phyloP scores from a whole-genome alignment of 2,888 invertebrate genomes.

The Limnephilus marmoratus region DNA sequence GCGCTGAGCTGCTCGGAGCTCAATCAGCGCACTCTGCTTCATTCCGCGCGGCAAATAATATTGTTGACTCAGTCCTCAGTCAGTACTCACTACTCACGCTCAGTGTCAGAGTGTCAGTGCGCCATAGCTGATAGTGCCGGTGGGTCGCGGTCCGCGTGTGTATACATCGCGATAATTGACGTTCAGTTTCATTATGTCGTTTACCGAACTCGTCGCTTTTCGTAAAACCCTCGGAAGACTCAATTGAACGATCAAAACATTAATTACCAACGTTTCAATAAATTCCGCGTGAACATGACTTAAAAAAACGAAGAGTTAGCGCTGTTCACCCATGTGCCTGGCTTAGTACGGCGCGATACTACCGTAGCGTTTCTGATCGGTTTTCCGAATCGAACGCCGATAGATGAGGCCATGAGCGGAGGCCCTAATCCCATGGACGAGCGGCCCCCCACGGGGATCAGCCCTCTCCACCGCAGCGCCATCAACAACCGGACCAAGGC shows the following conservation, averaged over 20 bases:
- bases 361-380: neutral
- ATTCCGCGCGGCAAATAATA: neutral
- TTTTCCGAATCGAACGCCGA: neutral
- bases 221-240: constrained; percentile 21
- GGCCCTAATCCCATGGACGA: constrained; percentile 43
- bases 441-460: constrained; percentile 52
- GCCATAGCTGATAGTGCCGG: constrained; percentile 9
- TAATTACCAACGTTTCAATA: neutral
- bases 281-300: constrained; percentile 40
- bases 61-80: neutral
- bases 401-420: constrained; percentile 27
- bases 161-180: constrained; percentile 9
- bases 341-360: neutral
- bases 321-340: constrained; percentile 34
- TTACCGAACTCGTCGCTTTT: constrained; percentile 27
- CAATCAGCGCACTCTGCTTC: neutral
- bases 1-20: neutral
- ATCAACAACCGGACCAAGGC: constrained; percentile 62
- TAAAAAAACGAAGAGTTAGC: constrained; percentile 22
- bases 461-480: constrained; percentile 62
- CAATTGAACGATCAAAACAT: neutral
- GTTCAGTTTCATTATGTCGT: constrained; percentile 22
- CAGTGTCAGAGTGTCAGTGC: constrained; percentile 22
- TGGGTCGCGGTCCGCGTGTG: constrained; percentile 23
- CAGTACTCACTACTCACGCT: neutral